Conservation (phyloP, 2,888 invertebrate genomes). For the Plagodis dolabraria region DNA sequence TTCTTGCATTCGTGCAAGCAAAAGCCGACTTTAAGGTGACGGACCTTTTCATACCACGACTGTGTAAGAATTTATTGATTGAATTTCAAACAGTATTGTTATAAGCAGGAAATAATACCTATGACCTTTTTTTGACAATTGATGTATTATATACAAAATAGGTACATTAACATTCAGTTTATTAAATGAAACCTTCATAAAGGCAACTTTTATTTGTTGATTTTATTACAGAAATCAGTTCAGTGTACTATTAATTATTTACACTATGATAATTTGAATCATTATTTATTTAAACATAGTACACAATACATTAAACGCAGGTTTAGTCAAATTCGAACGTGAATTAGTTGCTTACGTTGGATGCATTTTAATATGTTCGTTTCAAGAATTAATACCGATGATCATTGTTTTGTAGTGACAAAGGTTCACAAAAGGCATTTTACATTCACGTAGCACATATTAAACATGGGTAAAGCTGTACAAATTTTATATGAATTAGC, state of each 20-base stretch:
- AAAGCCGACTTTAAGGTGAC: too few relatives aligned
- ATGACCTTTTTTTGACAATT: conserved; percentile 16
- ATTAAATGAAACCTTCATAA: conserved; percentile 28
- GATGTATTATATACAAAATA: conserved; percentile 22
- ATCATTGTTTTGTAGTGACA: not conserved
- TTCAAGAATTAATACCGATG: conserved; percentile 25
- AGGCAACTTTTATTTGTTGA: conserved; percentile 27
- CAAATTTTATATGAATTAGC: too few relatives aligned
- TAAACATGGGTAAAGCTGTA: too few relatives aligned
- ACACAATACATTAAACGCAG: conserved; percentile 46
- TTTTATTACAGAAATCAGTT: conserved; percentile 56
- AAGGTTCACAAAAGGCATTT: not conserved
- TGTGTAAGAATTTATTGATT: conserved; percentile 4
- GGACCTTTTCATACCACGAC: too few relatives aligned
- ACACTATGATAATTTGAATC: conserved; percentile 39
- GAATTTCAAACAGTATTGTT: conserved; percentile 9
- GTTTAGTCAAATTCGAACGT: conserved; percentile 42
- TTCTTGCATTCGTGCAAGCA: too few relatives aligned
- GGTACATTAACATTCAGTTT: conserved; percentile 22
- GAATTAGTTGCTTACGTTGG: conserved; percentile 32
- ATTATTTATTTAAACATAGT: conserved; percentile 42
- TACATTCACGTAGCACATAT: too few relatives aligned
- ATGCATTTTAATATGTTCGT: conserved; percentile 30
- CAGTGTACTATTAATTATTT: conserved; percentile 55
- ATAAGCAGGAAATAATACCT: conserved; percentile 10